phyloP scores from a whole-genome alignment of 2,888 invertebrate species.

The Drosophila subsilvestris region DNA sequence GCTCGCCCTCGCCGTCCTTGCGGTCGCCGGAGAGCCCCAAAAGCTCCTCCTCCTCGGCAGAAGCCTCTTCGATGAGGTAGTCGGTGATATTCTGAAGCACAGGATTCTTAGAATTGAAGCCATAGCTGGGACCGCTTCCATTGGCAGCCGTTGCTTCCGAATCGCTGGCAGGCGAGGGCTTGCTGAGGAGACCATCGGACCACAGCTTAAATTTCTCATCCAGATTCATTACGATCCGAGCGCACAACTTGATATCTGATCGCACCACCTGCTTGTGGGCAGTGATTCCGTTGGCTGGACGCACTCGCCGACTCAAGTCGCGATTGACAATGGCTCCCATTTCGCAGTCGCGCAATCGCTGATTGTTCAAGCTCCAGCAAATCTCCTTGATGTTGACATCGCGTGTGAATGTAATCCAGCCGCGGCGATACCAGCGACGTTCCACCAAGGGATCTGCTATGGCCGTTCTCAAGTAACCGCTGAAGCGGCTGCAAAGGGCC shows the following conservation, averaged over 20 bases:
- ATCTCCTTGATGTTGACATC: conserved; percentile 99
- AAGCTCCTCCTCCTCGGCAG: conserved; percentile 98
- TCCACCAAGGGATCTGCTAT: conserved; percentile 99
- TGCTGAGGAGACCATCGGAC: conserved; percentile 80
- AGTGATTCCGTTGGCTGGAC: conserved; percentile 95
- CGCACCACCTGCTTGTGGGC: conserved; percentile 94
- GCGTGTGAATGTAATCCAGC: conserved; percentile 98
- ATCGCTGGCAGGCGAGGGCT: conserved; percentile 6
- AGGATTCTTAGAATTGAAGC: conserved; percentile 94
- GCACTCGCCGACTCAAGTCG: conserved; percentile 96
- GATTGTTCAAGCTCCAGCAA: conserved; percentile 99
- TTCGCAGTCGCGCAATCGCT: conserved; percentile 86
- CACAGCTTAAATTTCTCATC: conserved; percentile 94
- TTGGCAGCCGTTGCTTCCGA: conserved; percentile 38
- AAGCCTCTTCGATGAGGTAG: conserved; percentile 98
- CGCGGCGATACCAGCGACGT: conserved; percentile 97
- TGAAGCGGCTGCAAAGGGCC: conserved; percentile 95
- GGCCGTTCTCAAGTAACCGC: conserved; percentile 97
- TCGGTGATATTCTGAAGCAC: conserved; percentile 98
- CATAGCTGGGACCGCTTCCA: conserved; percentile 84
- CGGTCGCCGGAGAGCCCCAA: conserved; percentile 86
- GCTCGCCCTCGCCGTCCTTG: conserved; percentile 85
- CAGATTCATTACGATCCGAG: conserved; percentile 95
- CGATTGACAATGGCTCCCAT: conserved; percentile 95
- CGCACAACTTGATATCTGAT: conserved; percentile 96